Evolutionary conservation across 2,113 vertebrate species (phyloP), one percentile per base, ranked within the genome.

Genomic region (Jaculus jaculus): DNA sequence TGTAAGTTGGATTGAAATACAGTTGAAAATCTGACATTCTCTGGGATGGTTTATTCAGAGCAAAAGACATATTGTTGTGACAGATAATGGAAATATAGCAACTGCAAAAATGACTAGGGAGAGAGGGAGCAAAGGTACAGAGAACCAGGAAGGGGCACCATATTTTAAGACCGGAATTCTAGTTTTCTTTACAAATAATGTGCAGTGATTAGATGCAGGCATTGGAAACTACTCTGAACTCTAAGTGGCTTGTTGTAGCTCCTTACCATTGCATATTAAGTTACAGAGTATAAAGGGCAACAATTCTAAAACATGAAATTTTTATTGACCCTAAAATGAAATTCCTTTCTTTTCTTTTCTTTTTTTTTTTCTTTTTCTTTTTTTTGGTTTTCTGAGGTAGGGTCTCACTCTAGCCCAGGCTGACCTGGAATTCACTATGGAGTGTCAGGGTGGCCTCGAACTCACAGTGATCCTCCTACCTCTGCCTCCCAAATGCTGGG

Each of bases 61-160:
- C 92, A 93, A 95, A 87, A 47, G 92, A 24, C 72, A 66, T 91
- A 88, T 96, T 97, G 95, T 93, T 97, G 86, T 94, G 96, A 96
- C 93, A 95, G 97, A 96, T 90, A 96, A 97, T 96, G 96, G 95
- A 28, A 82, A 69, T 85, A 83, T 94, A 97, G 97, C 92, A 97
- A 74, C 51, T 79, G 66, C 37, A 97, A 96, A 97, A 98, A 97
- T 92, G 93, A 89, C 61, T 94, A 95, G 86, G 95, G 95, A 94
- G 96, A 97, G 96, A 95, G 84, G 58, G 84, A 87, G 85, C 69
- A 83, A 51, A 94, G n/a, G 28, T 28, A 91, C 87, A 86, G 92
- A 97, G 93, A 97, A 97, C 82, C 82, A 92, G 97, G 92, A 97
- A 94, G 93, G 87, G 96, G 87, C 95, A 95, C 87, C 82, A 60